Conservation (phyloP, 2,888 invertebrate genomes). For the Strigamia maritima region DNA sequence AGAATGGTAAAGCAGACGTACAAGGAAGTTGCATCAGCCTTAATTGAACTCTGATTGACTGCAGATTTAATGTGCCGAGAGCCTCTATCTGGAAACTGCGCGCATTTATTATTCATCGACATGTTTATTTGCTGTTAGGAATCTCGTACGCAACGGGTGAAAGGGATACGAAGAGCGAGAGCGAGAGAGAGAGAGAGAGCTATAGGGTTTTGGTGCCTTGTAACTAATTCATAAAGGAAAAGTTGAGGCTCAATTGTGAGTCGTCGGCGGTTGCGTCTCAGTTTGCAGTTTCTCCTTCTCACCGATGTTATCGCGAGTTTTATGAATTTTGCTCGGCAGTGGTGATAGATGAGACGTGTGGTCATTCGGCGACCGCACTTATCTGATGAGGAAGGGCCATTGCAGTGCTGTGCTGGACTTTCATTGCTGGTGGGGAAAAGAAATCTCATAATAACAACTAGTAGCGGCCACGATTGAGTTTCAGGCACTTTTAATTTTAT, state of each 20-base stretch:
- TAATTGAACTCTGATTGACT: conserved; percentile 35
- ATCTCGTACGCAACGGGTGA: not conserved
- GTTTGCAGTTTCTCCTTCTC: conserved; percentile 5
- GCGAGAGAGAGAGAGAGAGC: too few relatives aligned
- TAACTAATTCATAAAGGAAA: conserved; percentile 15
- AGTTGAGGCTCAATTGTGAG: conserved; percentile 5
- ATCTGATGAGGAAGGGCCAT: conserved; percentile 12
- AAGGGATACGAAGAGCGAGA: not conserved
- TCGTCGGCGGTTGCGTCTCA: not conserved
- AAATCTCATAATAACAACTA: conserved; percentile 10
- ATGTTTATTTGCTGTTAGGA: not conserved
- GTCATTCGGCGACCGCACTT: conserved; percentile 15
- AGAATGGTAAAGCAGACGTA: conserved; percentile 15
- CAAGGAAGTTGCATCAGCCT: conserved; percentile 38
- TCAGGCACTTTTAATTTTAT: conserved; percentile 10
- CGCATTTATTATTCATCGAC: not conserved
- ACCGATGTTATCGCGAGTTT: not conserved
- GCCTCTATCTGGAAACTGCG: not conserved
- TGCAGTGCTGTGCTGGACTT: not conserved
- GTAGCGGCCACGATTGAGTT: conserved; percentile 5
- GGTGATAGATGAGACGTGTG: conserved; percentile 10
- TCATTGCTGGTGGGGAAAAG: conserved; percentile 7
- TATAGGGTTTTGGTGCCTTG: not conserved
- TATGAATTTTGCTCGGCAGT: conserved; percentile 10
- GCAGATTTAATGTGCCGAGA: conserved; percentile 17